A percentile compares a stretch with the other conserved stretches of the same genome.
Evolutionary conservation across 2,888 invertebrate genomes (phyloP).

Genomic region (Eudemis profundana): DNA sequence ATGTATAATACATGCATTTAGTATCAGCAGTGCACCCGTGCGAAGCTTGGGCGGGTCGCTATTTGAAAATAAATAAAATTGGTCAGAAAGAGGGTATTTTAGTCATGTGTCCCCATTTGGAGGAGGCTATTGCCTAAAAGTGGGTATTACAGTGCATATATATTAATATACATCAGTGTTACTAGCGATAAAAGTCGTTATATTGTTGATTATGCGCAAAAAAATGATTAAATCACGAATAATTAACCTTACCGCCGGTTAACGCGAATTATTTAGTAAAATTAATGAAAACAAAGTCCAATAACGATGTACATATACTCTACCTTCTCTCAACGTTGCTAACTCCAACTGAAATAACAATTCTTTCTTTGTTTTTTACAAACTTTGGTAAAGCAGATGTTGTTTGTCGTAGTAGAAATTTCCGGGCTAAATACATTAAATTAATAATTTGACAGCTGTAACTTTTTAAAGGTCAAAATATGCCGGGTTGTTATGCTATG

Average conservation of each 20-base stretch:
- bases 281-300: background rate
- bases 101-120: too few relatives aligned
- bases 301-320: background rate
- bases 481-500: constrained; percentile 5
- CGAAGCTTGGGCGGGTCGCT: too few relatives aligned
- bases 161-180: too few relatives aligned
- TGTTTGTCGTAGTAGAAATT: constrained; percentile 8
- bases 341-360: constrained; percentile 10
- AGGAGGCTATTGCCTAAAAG: too few relatives aligned
- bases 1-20: too few relatives aligned
- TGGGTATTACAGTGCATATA: too few relatives aligned
- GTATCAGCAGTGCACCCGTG: too few relatives aligned
- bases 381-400: constrained; percentile 15
- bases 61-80: too few relatives aligned
- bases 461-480: constrained; percentile 32
- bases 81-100: too few relatives aligned
- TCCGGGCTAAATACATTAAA: constrained; percentile 34
- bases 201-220: too few relatives aligned
- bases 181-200: background rate
- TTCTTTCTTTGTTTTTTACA: background rate
- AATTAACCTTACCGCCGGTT: background rate
- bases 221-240: background rate
- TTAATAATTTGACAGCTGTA: constrained; percentile 33
- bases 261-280: background rate
- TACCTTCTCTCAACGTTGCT: constrained; percentile 24